Base-by-base conservation (phyloP, 2,888 invertebrate genomes). In the Deladenus siricidicola region DNA sequence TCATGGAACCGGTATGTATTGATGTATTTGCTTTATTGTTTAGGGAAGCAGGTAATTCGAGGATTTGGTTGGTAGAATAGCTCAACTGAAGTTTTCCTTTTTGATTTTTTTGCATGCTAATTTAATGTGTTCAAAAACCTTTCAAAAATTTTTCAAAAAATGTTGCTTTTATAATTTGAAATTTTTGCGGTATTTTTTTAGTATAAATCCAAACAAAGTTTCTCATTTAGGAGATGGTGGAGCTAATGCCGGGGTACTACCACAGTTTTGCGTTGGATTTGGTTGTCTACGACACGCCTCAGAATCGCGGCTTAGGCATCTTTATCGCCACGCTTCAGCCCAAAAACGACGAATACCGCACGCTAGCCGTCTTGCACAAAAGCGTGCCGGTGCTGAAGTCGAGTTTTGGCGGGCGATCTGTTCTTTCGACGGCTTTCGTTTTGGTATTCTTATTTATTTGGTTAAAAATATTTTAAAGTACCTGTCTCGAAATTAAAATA, bases 311-410 rank as follows among this genome's bases (percentile, higher is more conserved):
- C 23, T 34, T 59, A 21, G 59, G 66, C 30, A 42, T 67, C 29
- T 68, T 70, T 45, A 43, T 70, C 45, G 59, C 60, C 19, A 72
- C 58, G 28, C 17, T 66, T 17, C 23, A 66, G 24, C 30, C 59
- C 21, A 56, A 57, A 29, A 58, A 60, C 34, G 28, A 26, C 17
- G 17, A 14, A 4, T 47, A 6, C 8, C 29, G 39, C 24, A 8
- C 39, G n/a, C 45, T 66, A 26, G 56, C 48, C 23, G 23, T 26
- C 19, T 67, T 52, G 34, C 54, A 66, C 28, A 65, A 65, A 24
- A 48, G 49, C 24, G 65, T 65, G 3, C 51, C 57, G 2, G 34
- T 64, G 6, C 47, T 60, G 44, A 60, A 59, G 19, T 43, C 51
- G 8, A 50, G 62, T 39, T n/a, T 21, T 21, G 42, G 24, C 24